A percentile compares a stretch with the other conserved stretches of the same genome.
phyloP scores from a whole-genome alignment of 35 echinoderm and acorn worm genomes.

The Amphiura filiformis region DNA sequence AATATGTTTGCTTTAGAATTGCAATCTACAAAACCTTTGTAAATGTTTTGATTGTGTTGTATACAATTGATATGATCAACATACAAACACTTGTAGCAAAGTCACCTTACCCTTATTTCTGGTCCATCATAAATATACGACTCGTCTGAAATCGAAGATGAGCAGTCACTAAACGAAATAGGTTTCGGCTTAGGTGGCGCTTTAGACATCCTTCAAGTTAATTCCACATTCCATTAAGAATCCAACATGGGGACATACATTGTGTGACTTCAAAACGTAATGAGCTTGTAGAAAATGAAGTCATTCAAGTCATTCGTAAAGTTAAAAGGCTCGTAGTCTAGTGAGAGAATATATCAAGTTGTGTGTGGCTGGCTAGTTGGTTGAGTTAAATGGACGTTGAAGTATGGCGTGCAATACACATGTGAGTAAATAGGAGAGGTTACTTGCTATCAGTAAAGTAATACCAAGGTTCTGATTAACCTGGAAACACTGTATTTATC shows the following conservation, averaged over 20 bases:
- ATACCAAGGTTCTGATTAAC: not conserved
- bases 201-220: not conserved
- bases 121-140: conserved; percentile 23
- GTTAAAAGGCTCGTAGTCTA: not conserved
- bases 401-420: not conserved
- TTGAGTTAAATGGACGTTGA: conserved; percentile 3
- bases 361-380: not conserved
- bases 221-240: not conserved
- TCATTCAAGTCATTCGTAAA: too few species aligned
- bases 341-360: not conserved
- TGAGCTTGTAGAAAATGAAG: too few species aligned
- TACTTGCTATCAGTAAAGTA: not conserved
- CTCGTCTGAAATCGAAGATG: conserved; percentile 28
- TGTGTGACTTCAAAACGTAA: not conserved
- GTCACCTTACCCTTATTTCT: conserved; percentile 22
- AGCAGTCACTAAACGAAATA: conserved; percentile 26
- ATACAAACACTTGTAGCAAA: too few species aligned
- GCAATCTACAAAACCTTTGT: too few species aligned
- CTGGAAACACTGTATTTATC: not conserved
- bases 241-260: not conserved
- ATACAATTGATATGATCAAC: too few species aligned
- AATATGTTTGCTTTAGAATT: too few species aligned
- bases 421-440: not conserved
- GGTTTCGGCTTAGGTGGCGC: conserved; percentile 7
- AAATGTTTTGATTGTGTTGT: too few species aligned